A percentile compares a stretch with the other conserved stretches of the same genome.
These are phyloP conservation scores for Diabrotica undecimpunctata DNA, from an alignment of 1,140 invertebrate species.

Conservation along the genomic window DNA sequence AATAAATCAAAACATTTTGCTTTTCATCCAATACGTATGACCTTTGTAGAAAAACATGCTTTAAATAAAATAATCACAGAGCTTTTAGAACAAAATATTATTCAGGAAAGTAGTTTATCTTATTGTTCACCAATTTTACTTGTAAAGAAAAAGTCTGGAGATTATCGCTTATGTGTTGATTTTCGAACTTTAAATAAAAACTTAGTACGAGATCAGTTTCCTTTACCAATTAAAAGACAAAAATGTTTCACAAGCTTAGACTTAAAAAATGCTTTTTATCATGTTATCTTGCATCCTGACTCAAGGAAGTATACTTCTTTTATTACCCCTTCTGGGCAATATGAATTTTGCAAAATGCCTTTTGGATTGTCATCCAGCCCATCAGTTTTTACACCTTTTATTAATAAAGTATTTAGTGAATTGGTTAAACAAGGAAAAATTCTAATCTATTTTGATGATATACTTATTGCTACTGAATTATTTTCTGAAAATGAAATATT, in stretches of 20 bases:
- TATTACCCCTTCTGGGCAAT: constrained; percentile 33
- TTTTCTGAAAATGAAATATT: constrained; percentile 22
- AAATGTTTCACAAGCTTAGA: constrained; percentile 38
- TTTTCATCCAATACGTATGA: constrained; percentile 37
- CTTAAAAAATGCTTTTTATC: constrained; percentile 34
- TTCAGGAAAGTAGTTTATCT: background rate
- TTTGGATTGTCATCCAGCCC: constrained; percentile 35
- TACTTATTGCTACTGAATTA: constrained; percentile 24
- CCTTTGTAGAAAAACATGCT: constrained; percentile 33
- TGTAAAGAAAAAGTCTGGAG: constrained; percentile 32
- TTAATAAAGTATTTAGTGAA: constrained; percentile 5
- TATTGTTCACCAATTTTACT: constrained; percentile 8
- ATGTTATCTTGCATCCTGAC: constrained; percentile 38
- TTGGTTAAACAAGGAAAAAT: background rate
- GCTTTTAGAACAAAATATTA: constrained; percentile 31
- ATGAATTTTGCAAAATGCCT: constrained; percentile 37
- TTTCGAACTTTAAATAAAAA: constrained; percentile 37
- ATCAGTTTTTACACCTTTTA: background rate
- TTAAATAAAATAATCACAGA: constrained; percentile 40
- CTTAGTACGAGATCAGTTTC: constrained; percentile 37
- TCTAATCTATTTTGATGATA: constrained; percentile 29
- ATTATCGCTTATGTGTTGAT: constrained; percentile 37
- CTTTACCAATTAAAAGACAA: constrained; percentile 32
- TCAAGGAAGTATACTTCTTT: constrained; percentile 41
- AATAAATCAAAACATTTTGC: constrained; percentile 29